These are phyloP conservation scores for Pantherophis guttatus DNA, from an alignment of 2,113 vertebrate species.

Conservation along the genomic window DNA sequence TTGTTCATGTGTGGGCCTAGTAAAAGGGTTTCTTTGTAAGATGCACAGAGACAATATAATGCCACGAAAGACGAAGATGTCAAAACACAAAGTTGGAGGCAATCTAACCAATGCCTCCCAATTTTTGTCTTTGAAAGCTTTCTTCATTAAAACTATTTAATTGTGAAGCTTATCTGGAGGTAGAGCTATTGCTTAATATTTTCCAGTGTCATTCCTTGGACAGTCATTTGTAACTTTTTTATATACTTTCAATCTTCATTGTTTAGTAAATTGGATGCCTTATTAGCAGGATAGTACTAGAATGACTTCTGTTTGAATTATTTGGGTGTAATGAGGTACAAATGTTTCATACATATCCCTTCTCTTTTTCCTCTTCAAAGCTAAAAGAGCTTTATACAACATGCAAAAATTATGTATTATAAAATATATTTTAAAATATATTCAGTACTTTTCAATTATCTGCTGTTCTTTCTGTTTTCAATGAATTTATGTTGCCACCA, in stretches of 20 bases:
- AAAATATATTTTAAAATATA: slow-evolving; percentile 36
- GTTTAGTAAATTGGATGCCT: slow-evolving; percentile 80
- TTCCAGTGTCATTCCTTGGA: slow-evolving; percentile 81
- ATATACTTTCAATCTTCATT: slow-evolving; percentile 80
- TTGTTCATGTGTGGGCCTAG: slow-evolving; percentile 85
- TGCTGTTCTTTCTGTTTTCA: slow-evolving; percentile 7
- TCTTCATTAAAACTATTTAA: slow-evolving; percentile 83
- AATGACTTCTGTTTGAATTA: slow-evolving; percentile 77
- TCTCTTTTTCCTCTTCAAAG: slow-evolving; percentile 32
- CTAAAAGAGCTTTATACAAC: slow-evolving; percentile 51
- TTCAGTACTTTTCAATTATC: slow-evolving; percentile 56
- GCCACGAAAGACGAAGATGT: slow-evolving; percentile 85
- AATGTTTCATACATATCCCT: slow-evolving; percentile 61
- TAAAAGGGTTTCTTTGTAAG: slow-evolving; percentile 88
- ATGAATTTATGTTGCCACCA: neutral
- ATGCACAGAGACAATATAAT: slow-evolving; percentile 90
- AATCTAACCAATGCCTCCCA: slow-evolving; percentile 94
- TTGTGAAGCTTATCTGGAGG: slow-evolving; percentile 80
- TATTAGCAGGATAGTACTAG: slow-evolving; percentile 76
- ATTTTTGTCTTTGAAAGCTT: slow-evolving; percentile 87
- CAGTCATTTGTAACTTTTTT: slow-evolving; percentile 80
- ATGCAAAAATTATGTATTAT: slow-evolving; percentile 37
- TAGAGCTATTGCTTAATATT: slow-evolving; percentile 83
- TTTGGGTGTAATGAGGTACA: slow-evolving; percentile 74
- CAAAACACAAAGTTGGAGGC: slow-evolving; percentile 85